Conservation (phyloP, 1,140 invertebrate species). For the Monomorium pharaonis region DNA sequence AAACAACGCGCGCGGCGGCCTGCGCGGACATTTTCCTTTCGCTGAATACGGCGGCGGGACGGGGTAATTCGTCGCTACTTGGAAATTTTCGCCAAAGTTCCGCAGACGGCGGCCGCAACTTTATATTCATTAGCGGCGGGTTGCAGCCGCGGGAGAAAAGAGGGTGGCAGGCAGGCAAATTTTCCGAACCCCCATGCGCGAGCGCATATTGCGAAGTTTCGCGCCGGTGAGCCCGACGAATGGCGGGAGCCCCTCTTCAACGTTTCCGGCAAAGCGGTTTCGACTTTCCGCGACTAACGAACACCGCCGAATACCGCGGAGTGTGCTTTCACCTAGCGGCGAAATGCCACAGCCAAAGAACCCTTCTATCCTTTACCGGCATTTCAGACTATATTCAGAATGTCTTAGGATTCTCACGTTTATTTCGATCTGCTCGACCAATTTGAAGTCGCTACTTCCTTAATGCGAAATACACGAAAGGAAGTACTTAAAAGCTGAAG, state of each 20-base stretch:
- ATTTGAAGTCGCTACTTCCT: constrained; percentile 8
- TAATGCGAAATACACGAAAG: background rate
- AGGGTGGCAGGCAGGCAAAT: background rate
- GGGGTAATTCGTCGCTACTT: constrained; percentile 51
- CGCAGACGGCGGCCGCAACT: constrained; percentile 43
- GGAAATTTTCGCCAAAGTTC: constrained; percentile 50
- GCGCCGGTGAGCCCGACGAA: constrained; percentile 41
- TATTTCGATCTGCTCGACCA: background rate
- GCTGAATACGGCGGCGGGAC: background rate
- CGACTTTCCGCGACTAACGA: constrained; percentile 42
- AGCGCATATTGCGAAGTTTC: constrained; percentile 54
- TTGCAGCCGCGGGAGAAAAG: constrained; percentile 12
- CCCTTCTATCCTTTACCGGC: background rate
- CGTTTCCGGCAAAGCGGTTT: constrained; percentile 32
- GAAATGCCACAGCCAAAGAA: constrained; percentile 33
- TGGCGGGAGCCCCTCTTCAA: constrained; percentile 4
- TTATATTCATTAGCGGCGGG: constrained; percentile 62
- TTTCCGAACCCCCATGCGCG: constrained; percentile 32
- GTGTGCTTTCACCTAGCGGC: constrained; percentile 10
- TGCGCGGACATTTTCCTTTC: constrained; percentile 15
- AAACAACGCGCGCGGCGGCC: constrained; percentile 27
- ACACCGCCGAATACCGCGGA: constrained; percentile 1
- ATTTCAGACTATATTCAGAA: constrained; percentile 15
- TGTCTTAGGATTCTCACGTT: background rate
- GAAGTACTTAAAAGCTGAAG: background rate